Evolutionary conservation across 2,113 vertebrate genomes (phyloP), one percentile per base, ranked within the genome.

Genomic region (Strix uralensis): DNA sequence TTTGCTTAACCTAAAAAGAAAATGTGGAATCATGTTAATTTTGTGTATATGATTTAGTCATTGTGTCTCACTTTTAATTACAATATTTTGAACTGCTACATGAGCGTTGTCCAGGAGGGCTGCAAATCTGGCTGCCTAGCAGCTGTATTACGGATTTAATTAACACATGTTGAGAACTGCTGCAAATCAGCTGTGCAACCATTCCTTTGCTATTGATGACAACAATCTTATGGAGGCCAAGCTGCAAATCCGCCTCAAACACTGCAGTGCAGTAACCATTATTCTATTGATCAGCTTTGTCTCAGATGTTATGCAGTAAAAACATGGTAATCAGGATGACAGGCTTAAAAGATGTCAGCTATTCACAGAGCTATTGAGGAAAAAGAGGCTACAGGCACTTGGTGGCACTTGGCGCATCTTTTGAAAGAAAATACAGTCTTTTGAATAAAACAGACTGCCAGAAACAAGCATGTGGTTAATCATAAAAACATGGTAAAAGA

Each of bases 131-230:
- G 32, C 90, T 79, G 77, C 94, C 90, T 86, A 91, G 90, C 15
- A 94, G 94, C 80, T 91, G 47, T 66, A 83, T 32, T 86, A 90
- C 27, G 84, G 74, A 90, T 83, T 96, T 97, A 96, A 97, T 97
- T 97, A 98, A 96, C 82, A 90, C 81, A 96, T 12, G 0, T 85
- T 81, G 65, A 95, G 82, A 96, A 70, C 36, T 67, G 38, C 84
- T 82, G 69, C 85, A 95, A 81, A 97, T 96, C 89, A 94, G 69
- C 86, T 94, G 67, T 81, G 58, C 38, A 94, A 22, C 80, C 29
- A 61, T 94, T 96, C 81, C 84, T 55, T 46, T 81, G 86, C 95
- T 91, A 88, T 88, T 93, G 92, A 97, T 92, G 84, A 92, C 92
- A 80, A 95, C 86, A 92, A 70, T 47, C 78, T 94, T 96, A 94